A percentile compares a stretch with the other conserved stretches of the same genome.
Conservation (phyloP, 2,113 vertebrate species). For the Benitochromis conjunctus region DNA sequence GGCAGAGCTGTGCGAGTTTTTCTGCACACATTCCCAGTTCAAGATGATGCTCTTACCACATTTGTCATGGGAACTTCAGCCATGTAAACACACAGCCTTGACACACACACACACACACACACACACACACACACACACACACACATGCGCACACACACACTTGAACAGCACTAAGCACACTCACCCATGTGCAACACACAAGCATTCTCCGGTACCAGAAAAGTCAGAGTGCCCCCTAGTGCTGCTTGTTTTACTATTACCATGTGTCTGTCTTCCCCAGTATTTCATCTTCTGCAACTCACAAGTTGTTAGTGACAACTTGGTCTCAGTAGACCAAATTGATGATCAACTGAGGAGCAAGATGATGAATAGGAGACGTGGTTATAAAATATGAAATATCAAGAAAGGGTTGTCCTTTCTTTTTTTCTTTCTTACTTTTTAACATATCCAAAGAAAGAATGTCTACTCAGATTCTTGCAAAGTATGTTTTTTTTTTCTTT, state of each 20-base stretch:
- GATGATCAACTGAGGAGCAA: conserved; percentile 18
- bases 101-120: not conserved
- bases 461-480: not conserved
- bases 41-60: conserved; percentile 80
- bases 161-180: not conserved
- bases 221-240: conserved; percentile 69
- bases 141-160: not conserved
- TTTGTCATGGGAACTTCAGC: conserved; percentile 90
- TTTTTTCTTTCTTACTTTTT: not conserved
- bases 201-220: not conserved
- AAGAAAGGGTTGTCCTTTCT: not conserved
- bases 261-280: not conserved
- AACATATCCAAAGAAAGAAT: not conserved
- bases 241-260: conserved; percentile 6
- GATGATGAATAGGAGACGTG: conserved; percentile 14
- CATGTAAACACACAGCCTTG: conserved; percentile 72
- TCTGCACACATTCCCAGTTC: conserved; percentile 75
- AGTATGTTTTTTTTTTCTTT: not conserved
- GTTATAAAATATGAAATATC: conserved; percentile 32
- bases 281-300: conserved; percentile 14
- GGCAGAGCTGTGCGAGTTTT: conserved; percentile 64
- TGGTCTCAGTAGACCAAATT: conserved; percentile 13
- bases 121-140: not conserved
- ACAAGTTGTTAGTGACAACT: conserved; percentile 34
- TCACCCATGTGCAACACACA: not conserved